Conservation (phyloP, 2,888 invertebrate species). For the Mythimna albipuncta region DNA sequence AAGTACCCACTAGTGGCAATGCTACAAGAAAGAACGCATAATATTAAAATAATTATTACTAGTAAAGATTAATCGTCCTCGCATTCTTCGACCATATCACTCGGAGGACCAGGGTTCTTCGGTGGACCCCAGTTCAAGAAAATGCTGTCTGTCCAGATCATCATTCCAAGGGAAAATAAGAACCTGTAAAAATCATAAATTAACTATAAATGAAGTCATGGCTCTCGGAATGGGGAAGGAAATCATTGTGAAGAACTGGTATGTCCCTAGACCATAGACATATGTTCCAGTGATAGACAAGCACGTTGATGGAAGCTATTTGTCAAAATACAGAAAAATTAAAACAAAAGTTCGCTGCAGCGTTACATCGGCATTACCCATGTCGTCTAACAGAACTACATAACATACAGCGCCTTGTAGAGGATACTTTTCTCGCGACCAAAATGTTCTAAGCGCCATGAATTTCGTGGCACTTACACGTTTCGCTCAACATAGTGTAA, state of each 20-base stretch:
- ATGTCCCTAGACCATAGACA: neutral
- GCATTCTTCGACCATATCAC: slow-evolving; percentile 83
- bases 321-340: no score
- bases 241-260: neutral
- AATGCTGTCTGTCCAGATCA: slow-evolving; percentile 79
- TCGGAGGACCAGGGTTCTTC: slow-evolving; percentile 81
- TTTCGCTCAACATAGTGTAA: no score
- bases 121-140: slow-evolving; percentile 81
- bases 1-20: neutral
- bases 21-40: slow-evolving; percentile 6
- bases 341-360: no score
- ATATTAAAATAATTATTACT: slow-evolving; percentile 21
- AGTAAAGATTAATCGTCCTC: slow-evolving; percentile 67
- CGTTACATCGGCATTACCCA: no score
- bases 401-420: no score
- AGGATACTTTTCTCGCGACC: no score
- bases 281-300: no score
- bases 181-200: slow-evolving; percentile 71
- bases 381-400: no score
- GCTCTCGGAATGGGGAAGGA: neutral
- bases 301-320: no score
- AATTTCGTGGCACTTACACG: no score
- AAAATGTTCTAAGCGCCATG: no score
- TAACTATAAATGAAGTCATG: neutral
- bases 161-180: slow-evolving; percentile 76